phyloP scores from a whole-genome alignment of 1,140 invertebrate species.

The Whitmania pigra region DNA sequence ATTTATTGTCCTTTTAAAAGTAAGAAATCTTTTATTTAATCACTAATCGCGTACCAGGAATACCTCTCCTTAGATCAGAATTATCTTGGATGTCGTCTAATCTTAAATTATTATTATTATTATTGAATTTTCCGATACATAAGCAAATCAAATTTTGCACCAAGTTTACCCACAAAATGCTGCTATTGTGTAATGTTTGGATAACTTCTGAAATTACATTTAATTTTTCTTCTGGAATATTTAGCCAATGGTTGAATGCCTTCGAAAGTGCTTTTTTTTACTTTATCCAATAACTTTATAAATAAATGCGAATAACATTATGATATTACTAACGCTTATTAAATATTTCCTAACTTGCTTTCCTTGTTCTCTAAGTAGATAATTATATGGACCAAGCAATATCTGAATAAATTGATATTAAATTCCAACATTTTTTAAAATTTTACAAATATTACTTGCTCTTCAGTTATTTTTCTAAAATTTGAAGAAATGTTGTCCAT shows the following conservation, averaged over 20 bases:
- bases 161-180: conserved; percentile 66
- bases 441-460: too few relatives aligned
- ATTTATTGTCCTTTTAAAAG: not conserved
- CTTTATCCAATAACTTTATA: too few relatives aligned
- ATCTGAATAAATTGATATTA: too few relatives aligned
- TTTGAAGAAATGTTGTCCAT: too few relatives aligned
- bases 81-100: conserved; percentile 96
- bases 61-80: conserved; percentile 76
- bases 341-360: too few relatives aligned
- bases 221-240: conserved; percentile 71
- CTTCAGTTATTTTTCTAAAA: too few relatives aligned
- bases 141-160: not conserved
- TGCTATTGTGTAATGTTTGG: conserved; percentile 90
- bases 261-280: conserved; percentile 29
- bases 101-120: conserved; percentile 45
- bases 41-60: conserved; percentile 33
- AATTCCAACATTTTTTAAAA: too few relatives aligned
- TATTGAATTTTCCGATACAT: not conserved
- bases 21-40: not conserved
- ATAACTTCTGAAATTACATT: conserved; percentile 70
- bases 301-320: too few relatives aligned
- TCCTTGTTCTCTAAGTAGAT: too few relatives aligned
- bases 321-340: too few relatives aligned
- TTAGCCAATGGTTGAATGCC: conserved; percentile 89
- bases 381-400: too few relatives aligned